Evolutionary conservation across 2,888 invertebrate genomes (phyloP).

Genomic region (Agonopterix heracliana): DNA sequence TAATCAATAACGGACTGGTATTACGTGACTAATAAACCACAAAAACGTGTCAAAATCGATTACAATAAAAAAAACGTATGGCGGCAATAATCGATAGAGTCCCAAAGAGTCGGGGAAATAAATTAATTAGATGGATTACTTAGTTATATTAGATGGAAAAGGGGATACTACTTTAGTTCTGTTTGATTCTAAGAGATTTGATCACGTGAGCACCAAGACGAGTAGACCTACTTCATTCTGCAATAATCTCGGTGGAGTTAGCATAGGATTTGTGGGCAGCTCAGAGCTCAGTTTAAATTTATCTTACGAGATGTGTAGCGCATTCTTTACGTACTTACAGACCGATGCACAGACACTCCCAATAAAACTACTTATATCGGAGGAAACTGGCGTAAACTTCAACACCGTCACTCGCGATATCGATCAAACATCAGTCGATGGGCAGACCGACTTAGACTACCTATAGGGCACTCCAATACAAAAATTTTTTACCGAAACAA

Average conservation of each 20-base stretch:
- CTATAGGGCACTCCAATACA: slow-evolving; percentile 14
- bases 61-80: too few species aligned
- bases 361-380: slow-evolving; percentile 6
- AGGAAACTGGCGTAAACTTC: slow-evolving; percentile 7
- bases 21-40: too few species aligned
- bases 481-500: slow-evolving; percentile 41
- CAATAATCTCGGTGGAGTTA: too few species aligned
- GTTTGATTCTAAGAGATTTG: too few species aligned
- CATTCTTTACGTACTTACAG: slow-evolving; percentile 49
- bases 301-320: slow-evolving; percentile 24
- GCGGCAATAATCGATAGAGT: too few species aligned
- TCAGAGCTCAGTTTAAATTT: slow-evolving; percentile 58
- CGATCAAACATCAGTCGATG: slow-evolving; percentile 14
- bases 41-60: too few species aligned
- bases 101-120: too few species aligned
- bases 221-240: too few species aligned
- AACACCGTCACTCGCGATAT: slow-evolving; percentile 24
- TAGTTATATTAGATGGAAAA: too few species aligned
- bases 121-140: too few species aligned
- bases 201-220: not conserved
- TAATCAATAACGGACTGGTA: too few species aligned
- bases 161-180: too few species aligned
- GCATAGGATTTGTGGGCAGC: not conserved
- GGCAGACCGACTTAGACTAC: slow-evolving; percentile 9
- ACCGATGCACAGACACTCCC: slow-evolving; percentile 42